Evolutionary conservation across 2,113 vertebrate species (phyloP).

Genomic region (Labeo rohita): DNA sequence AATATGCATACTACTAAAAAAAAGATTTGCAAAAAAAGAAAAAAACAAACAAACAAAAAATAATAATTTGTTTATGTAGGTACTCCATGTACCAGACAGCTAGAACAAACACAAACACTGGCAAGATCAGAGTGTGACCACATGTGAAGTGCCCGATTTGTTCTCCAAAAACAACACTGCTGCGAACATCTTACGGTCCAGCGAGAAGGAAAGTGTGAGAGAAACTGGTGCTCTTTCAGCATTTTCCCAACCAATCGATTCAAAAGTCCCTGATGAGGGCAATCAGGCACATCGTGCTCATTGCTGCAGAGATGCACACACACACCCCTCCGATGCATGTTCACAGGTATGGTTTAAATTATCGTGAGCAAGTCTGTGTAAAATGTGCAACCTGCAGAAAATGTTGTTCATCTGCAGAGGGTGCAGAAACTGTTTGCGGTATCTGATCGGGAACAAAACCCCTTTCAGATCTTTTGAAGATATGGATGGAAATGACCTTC

Average conservation of each 20-base stretch:
- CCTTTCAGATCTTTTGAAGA: background rate
- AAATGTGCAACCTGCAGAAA: background rate
- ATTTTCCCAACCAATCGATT: slow-evolving; percentile 58
- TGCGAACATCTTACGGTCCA: background rate
- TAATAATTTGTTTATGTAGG: background rate
- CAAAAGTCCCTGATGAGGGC: slow-evolving; percentile 55
- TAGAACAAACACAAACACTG: background rate
- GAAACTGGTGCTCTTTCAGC: slow-evolving; percentile 58
- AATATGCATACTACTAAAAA: too few relatives aligned
- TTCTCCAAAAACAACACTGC: background rate
- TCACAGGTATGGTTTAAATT: slow-evolving; percentile 2
- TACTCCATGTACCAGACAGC: background rate
- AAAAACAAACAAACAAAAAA: too few relatives aligned
- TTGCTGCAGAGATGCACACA: slow-evolving; percentile 39
- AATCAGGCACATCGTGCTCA: slow-evolving; percentile 54
- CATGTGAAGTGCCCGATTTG: background rate
- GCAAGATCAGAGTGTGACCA: too few relatives aligned
- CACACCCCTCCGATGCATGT: background rate
- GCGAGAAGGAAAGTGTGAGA: background rate
- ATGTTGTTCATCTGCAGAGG: background rate
- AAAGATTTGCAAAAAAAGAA: too few relatives aligned
- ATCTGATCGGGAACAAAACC: background rate
- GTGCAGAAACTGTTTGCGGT: too few relatives aligned
- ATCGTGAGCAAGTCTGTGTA: background rate
- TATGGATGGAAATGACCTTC: slow-evolving; percentile 19